Base-by-base conservation (phyloP, 2,113 vertebrate species). In the Nibea albiflora region DNA sequence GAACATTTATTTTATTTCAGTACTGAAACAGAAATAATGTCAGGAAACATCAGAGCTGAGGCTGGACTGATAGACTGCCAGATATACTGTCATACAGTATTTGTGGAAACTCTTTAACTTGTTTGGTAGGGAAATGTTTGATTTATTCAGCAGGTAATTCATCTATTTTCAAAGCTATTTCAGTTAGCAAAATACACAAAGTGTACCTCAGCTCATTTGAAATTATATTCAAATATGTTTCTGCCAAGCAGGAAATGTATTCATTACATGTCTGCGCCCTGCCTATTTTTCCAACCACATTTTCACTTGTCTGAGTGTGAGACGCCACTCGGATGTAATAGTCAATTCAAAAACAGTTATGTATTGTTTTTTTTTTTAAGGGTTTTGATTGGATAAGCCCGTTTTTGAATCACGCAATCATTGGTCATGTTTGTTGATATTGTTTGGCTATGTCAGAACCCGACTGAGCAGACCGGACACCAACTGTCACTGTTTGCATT, bases 201-300 rank as follows among this genome's bases (percentile, higher is more conserved):
- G 73, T 81, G 81, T 35, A 39, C 46, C 57, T 49, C 68, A 53
- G 54, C 81, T 88, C 65, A 71, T 88, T 85, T 78, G 80, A 87
- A 91, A 90, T 90, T 76, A 73, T 78, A 84, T 90, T 85, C 66
- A 81, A 87, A 89, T 83, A 87, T 81, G 84, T 85, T 86, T 75
- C 81, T 87, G 64, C 62, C 78, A 46, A 73, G 35, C 80, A 85
- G 82, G 82, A 87, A 88, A 87, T 88, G 58, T 87, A 85, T 89
- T 91, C 87, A 89, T 87, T 81, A 80, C 78, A 75, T 74, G 73
- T 80, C 57, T 78, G 65, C 6, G 12, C 49, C 52, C 31, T 49
- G 61, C 66, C 56, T 69, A 39, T 77, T 82, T 77, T 68, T 56
- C 47, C 35, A 28, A 44, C 26, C 63, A 49, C 64, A 65, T 86